Evolutionary conservation across 2,888 invertebrate species (phyloP).

Genomic region (Aphodius sticticus): DNA sequence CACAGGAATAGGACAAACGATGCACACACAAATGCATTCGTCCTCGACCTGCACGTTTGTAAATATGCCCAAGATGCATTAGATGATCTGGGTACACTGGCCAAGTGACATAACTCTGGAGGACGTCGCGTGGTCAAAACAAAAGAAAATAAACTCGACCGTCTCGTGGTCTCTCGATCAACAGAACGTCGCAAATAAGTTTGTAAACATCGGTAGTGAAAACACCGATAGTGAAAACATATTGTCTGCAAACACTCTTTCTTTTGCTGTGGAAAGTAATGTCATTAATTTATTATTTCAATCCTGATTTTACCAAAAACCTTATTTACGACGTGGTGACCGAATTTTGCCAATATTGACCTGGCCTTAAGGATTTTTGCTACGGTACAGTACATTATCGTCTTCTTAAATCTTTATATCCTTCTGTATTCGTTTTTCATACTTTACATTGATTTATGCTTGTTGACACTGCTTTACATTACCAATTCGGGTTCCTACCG

Average conservation of each 20-base stretch:
- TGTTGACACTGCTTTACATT: no score
- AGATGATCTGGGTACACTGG: not conserved
- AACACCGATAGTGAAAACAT: not conserved
- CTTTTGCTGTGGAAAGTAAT: not conserved
- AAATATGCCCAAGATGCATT: constrained; percentile 4
- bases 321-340: no score
- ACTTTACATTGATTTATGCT: no score
- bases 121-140: not conserved
- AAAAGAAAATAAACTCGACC: not conserved
- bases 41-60: not conserved
- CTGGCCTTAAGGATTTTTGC: no score
- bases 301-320: not conserved
- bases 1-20: not conserved
- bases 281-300: not conserved
- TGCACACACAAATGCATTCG: not conserved
- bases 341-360: no score
- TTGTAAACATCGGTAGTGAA: not conserved
- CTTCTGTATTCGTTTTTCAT: no score
- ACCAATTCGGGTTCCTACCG: no score
- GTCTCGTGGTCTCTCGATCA: not conserved
- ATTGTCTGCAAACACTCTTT: not conserved
- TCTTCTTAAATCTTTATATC: no score
- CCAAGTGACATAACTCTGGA: not conserved
- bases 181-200: not conserved
- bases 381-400: no score